Conservation (phyloP, 2,113 vertebrate species). For the Mormyrus iriodes region DNA sequence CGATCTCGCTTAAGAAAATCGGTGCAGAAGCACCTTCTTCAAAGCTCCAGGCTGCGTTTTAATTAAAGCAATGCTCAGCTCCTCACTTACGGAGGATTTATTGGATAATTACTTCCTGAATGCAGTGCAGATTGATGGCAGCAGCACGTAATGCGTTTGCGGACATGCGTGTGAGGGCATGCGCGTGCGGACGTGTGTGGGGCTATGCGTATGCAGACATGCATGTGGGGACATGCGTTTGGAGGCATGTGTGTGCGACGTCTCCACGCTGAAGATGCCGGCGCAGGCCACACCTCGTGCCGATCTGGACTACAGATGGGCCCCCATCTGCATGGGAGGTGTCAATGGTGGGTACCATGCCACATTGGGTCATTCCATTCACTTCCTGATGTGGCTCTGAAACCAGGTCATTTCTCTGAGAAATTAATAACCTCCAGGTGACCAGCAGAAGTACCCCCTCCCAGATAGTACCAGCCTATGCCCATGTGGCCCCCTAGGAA, state of each 20-base stretch:
- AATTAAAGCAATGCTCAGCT: constrained; percentile 11
- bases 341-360: neutral
- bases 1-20: neutral
- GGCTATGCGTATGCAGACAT: neutral
- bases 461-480: neutral
- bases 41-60: neutral
- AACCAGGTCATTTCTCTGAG: neutral
- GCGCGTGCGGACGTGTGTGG: neutral
- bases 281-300: neutral
- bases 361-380: neutral
- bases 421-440: neutral
- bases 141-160: neutral
- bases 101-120: constrained; percentile 19
- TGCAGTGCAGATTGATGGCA: neutral
- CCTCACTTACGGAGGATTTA: constrained; percentile 8
- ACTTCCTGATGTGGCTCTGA: neutral
- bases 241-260: neutral
- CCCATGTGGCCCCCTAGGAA: neutral
- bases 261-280: neutral
- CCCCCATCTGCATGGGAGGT: neutral
- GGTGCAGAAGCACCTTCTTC: neutral
- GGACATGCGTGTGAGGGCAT: neutral
- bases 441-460: neutral
- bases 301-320: neutral
- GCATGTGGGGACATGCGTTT: neutral